Base-by-base conservation (phyloP, 2,888 invertebrate genomes). In the Protophormia terraenovae region DNA sequence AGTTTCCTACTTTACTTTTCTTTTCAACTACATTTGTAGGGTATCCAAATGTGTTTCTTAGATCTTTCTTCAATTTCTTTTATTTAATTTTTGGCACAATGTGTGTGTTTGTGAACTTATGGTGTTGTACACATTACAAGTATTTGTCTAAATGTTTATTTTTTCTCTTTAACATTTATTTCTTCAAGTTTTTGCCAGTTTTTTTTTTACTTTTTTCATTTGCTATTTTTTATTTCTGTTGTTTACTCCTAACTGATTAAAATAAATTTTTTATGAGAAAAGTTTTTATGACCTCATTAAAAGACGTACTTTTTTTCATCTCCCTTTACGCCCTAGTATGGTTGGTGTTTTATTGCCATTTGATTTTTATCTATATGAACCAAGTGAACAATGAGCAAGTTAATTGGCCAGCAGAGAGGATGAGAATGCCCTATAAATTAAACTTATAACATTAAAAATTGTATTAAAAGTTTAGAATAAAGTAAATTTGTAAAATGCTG, bases 211-310 rank as follows among this genome's bases (percentile, higher is more conserved):
- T 38, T 12, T 10, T 16, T 50, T 64, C 12, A n/a, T 60, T 58
- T 22, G 35, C 47, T 16, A 22, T 79, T 64, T 64, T 62, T 41
- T 35, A 60, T 84, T 76, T 76, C 53, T 45, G 32, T 66, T 76
- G 50, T 76, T 84, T 84, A 53, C 84, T 80, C 32, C 24, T 76
- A 76, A 76, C 80, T 84, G 84, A 84, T 80, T 84, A 80, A 84
- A 84, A 80, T 72, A 76, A 67, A 38, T 53, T 75, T 77, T 78
- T 83, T 83, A 84, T 84, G 84, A 84, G 84, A 80, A 84, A 84
- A 84, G 66, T 84, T 84, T 84, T 84, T 84, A 80, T 67, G 84
- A 72, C 80, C 84, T 80, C 84, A 84, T 84, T 84, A 80, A 84
- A 80, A 76, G 75, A 71, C 64, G 55, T 80, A 69, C 16, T 47